phyloP scores from a whole-genome alignment of 1,140 invertebrate genomes.

The Dufourea novaeangliae region DNA sequence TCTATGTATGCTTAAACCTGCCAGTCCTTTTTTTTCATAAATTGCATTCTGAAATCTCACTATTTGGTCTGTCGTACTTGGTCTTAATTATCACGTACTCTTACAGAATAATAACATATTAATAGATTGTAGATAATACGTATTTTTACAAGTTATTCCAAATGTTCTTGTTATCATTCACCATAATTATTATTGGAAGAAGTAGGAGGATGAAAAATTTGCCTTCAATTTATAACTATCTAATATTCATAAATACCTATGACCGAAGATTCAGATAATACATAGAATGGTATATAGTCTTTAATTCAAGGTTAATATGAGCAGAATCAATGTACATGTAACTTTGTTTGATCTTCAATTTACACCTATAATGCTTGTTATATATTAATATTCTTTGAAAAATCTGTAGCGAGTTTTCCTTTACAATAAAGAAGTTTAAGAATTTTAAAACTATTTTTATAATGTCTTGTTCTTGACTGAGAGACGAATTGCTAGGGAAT shows the following conservation, averaged over 20 bases:
- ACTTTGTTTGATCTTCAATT: background rate
- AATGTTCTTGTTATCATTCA: background rate
- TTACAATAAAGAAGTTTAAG: slow-evolving; percentile 1
- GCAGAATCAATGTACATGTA: slow-evolving; percentile 25
- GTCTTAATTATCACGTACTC: slow-evolving; percentile 50
- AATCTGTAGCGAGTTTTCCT: slow-evolving; percentile 4
- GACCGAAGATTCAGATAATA: slow-evolving; percentile 27
- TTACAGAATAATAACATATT: slow-evolving; percentile 18
- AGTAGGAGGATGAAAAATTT: slow-evolving; percentile 8
- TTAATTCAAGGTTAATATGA: slow-evolving; percentile 25
- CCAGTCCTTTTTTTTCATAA: slow-evolving; percentile 46
- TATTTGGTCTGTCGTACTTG: slow-evolving; percentile 58
- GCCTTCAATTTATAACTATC: slow-evolving; percentile 21
- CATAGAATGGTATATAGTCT: slow-evolving; percentile 17
- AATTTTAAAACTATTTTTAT: slow-evolving; percentile 58
- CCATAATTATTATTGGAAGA: slow-evolving; percentile 17
- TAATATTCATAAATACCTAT: slow-evolving; percentile 23
- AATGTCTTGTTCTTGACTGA: slow-evolving; percentile 75
- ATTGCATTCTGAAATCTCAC: slow-evolving; percentile 50
- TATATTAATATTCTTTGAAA: slow-evolving; percentile 31
- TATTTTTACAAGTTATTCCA: background rate
- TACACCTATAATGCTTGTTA: slow-evolving; percentile 19
- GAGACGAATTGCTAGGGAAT: slow-evolving; percentile 73
- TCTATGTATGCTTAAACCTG: slow-evolving; percentile 31
- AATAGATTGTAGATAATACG: background rate